A percentile compares a stretch with the other conserved stretches of the same genome.
Conservation (phyloP, 2,888 invertebrate species). For the Nymphalis urticae region DNA sequence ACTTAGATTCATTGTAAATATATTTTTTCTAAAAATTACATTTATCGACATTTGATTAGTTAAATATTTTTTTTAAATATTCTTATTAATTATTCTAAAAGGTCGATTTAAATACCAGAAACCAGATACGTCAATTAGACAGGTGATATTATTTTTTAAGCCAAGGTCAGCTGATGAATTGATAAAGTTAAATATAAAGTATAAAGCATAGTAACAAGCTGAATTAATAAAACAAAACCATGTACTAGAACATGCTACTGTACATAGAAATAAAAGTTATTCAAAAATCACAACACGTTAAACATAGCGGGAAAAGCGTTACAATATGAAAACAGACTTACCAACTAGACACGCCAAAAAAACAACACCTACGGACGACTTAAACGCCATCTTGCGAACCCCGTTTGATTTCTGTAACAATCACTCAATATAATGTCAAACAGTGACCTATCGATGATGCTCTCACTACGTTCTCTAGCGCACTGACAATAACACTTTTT, state of each 20-base stretch:
- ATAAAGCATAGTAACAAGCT: constrained; percentile 6
- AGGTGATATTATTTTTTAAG: constrained; percentile 11
- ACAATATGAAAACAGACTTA: constrained; percentile 49
- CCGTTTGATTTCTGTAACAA: constrained; percentile 45
- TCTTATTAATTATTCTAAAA: constrained; percentile 11
- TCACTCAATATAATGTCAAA: constrained; percentile 63
- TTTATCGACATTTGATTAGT: constrained; percentile 1
- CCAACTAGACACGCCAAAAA: constrained; percentile 68
- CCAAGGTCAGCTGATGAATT: constrained; percentile 27
- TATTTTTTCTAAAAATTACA: background rate
- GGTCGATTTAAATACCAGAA: constrained; percentile 21
- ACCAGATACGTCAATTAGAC: constrained; percentile 14
- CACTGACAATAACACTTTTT: constrained; percentile 76
- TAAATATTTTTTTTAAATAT: constrained; percentile 15
- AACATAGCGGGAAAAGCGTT: constrained; percentile 29
- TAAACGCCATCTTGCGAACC: constrained; percentile 70
- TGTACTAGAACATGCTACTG: background rate
- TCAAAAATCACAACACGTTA: constrained; percentile 25
- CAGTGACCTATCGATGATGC: constrained; percentile 66
- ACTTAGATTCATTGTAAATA: no score
- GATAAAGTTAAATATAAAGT: background rate
- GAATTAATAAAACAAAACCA: background rate
- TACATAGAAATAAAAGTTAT: constrained; percentile 18
- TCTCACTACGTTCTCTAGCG: constrained; percentile 68
- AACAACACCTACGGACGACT: constrained; percentile 57